Base-by-base conservation (phyloP, 2,797 vertebrate genomes). In the Premnoplex brunnescens region DNA sequence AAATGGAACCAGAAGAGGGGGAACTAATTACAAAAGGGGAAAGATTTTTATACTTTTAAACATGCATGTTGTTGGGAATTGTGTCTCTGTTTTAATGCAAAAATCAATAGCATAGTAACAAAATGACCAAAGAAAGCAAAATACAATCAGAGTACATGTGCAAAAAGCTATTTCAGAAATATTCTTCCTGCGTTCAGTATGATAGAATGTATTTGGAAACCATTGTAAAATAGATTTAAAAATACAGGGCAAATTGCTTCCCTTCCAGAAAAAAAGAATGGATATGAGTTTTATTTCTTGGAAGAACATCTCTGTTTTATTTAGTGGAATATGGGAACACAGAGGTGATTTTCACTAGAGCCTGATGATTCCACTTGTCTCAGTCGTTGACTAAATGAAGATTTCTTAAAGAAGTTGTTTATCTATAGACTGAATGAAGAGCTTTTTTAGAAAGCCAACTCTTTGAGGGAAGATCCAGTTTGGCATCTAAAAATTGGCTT, bases 91-190 rank as follows among this genome's bases (percentile, higher is more conserved):
- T 92, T 88, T 85, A 91, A 85, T 54, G 48, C 51, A 91, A 85
- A 96, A 95, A 81, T 89, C 92, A 86, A 91, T 93, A 91, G 28
- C 39, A 49, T 55, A 66, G 49, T 32, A 74, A 58, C 39, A 83
- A 92, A 94, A 91, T 76, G 6, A 75, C 88, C 37, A 91, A 92
- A 91, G 72, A 88, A 93, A 85, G 68, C 39, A 85, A 92, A 94
- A 85, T 44, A 52, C 26, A 67, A 62, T 73, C 79, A 85, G 28
- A 67, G 20, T n/a, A 62, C 30, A 7, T 44, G 69, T 66, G 43
- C n/a, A 89, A 85, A 94, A 94, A 72, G 39, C 78, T 72, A 48
- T 89, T 93, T 92, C 69, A 62, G 62, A 89, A 92, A 78, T 68
- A 66, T 23, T 51, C 30, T 91, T 59, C 36, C 26, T 79, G 72